A percentile compares a stretch with the other conserved stretches of the same genome.
These are phyloP conservation scores for Rhopalosiphum maidis DNA, from an alignment of 1,140 invertebrate species.

Conservation along the genomic window DNA sequence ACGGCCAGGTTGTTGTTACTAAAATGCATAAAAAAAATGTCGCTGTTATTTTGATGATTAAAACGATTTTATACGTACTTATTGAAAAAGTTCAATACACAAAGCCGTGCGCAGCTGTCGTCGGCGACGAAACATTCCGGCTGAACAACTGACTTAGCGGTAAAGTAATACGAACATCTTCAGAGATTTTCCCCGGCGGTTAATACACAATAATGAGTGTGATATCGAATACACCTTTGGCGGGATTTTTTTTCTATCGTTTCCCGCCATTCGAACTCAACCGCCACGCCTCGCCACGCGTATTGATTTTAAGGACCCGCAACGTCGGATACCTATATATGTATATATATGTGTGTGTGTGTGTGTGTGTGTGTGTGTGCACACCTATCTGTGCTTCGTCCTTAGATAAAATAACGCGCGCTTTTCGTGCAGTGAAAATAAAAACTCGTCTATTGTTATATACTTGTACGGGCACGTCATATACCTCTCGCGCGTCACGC, in stretches of 20 bases:
- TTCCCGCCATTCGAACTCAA: neutral
- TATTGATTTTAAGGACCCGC: conserved; percentile 21
- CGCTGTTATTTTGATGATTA: neutral
- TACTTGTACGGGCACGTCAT: neutral
- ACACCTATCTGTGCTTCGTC: neutral
- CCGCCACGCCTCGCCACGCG: neutral
- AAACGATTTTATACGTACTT: neutral
- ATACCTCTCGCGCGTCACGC: neutral
- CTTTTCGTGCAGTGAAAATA: neutral
- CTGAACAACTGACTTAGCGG: neutral
- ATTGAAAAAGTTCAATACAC: too few relatives aligned
- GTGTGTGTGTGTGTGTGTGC: neutral
- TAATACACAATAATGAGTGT: neutral
- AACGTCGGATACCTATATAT: neutral
- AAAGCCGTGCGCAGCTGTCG: too few relatives aligned
- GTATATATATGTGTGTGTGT: neutral
- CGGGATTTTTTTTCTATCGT: neutral
- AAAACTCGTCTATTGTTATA: neutral
- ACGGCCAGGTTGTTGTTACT: too few relatives aligned
- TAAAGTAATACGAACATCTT: neutral
- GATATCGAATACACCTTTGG: conserved; percentile 21
- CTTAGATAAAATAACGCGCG: neutral
- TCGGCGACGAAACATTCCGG: neutral
- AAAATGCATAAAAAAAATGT: too few relatives aligned
- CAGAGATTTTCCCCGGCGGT: neutral